Evolutionary conservation across 2,113 vertebrate species (phyloP).

Genomic region (Eudyptes chrysolophus): DNA sequence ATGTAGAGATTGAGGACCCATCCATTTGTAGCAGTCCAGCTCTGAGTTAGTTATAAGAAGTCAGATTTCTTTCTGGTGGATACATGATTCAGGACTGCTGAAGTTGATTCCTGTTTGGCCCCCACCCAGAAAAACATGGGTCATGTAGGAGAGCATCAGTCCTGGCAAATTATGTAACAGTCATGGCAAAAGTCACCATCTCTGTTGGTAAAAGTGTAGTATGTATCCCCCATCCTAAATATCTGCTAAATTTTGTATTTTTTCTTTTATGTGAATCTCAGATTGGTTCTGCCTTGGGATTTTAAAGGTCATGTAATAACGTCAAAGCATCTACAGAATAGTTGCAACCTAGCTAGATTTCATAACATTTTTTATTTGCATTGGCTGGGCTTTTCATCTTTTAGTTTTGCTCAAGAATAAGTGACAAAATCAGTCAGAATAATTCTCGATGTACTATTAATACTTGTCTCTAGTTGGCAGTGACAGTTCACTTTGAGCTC

Average conservation of each 20-base stretch:
- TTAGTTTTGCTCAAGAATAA: not conserved
- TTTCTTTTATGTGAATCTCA: not conserved
- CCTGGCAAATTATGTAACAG: not conserved
- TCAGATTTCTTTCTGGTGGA: not conserved
- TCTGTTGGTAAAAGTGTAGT: not conserved
- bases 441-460: not conserved
- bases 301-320: not conserved
- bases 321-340: not conserved
- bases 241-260: not conserved
- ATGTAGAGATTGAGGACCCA: not conserved
- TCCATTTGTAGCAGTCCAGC: not conserved
- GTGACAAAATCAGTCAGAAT: not conserved
- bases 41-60: not conserved
- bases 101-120: not conserved
- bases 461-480: not conserved
- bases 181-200: not conserved
- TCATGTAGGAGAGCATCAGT: rapidly evolving
- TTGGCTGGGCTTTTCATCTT: not conserved
- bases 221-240: not conserved
- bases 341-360: not conserved
- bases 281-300: not conserved
- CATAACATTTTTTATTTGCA: not conserved
- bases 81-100: not conserved
- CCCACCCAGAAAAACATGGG: not conserved
- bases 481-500: not conserved